Evolutionary conservation across 2,797 vertebrate species (phyloP).

Genomic region (Xyrichtys novacula): DNA sequence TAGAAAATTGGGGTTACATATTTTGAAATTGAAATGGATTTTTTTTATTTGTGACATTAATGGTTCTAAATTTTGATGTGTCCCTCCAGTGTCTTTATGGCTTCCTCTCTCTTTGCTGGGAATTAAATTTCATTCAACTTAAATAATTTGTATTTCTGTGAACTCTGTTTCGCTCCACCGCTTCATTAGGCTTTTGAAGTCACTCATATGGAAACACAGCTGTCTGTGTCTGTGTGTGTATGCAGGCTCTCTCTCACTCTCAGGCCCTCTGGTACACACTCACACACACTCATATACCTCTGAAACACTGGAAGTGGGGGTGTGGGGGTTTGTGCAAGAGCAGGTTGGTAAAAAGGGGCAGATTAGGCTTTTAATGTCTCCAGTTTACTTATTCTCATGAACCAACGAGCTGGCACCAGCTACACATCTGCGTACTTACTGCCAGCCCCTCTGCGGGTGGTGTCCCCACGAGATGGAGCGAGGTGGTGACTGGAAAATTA

Average conservation of each 20-base stretch:
- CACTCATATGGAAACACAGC: slow-evolving; percentile 58
- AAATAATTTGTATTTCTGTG: slow-evolving; percentile 36
- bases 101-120: background rate
- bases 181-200: slow-evolving; percentile 46
- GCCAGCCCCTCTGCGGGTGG: slow-evolving; percentile 13
- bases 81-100: background rate
- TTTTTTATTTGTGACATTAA: background rate
- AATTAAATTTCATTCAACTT: slow-evolving; percentile 1
- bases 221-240: slow-evolving; percentile 32
- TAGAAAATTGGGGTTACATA: background rate
- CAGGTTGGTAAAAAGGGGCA: slow-evolving; percentile 9
- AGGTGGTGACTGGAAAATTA: slow-evolving; percentile 42
- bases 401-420: slow-evolving; percentile 9
- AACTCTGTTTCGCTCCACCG: slow-evolving; percentile 19
- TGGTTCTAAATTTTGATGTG: background rate
- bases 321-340: background rate
- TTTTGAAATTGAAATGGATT: no score
- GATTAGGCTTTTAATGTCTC: slow-evolving; percentile 15
- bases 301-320: slow-evolving; percentile 7
- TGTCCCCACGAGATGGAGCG: slow-evolving; percentile 19
- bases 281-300: slow-evolving; percentile 12
- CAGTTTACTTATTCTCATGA: slow-evolving; percentile 10
- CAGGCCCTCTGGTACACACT: background rate
- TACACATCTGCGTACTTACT: background rate
- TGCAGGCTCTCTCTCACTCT: background rate